Evolutionary conservation across 2,797 vertebrate genomes (phyloP).

Genomic region (Sebastes baramenuke): DNA sequence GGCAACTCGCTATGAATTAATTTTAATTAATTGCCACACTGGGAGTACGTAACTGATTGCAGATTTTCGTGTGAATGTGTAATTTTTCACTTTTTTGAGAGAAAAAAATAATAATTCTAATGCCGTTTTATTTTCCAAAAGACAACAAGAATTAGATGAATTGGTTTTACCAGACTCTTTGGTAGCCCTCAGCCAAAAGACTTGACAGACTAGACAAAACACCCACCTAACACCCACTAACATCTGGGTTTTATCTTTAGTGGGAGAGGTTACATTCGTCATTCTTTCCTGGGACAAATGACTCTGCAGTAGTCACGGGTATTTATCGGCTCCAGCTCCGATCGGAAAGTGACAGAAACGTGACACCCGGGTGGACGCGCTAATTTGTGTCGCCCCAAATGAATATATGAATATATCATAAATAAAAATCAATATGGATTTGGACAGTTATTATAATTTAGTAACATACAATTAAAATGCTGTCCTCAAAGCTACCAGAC

Average conservation of each 20-base stretch:
- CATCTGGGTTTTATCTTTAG: neutral
- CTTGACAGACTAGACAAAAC: neutral
- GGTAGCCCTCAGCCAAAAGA: neutral
- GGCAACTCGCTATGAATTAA: neutral
- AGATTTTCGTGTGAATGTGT: neutral
- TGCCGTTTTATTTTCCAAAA: neutral
- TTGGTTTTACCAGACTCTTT: neutral
- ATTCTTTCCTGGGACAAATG: neutral
- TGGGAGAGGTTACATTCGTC: neutral
- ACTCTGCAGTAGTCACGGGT: neutral
- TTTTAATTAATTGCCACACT: neutral
- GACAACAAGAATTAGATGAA: neutral
- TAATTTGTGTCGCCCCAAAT: neutral
- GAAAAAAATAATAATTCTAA: neutral
- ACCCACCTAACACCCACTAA: neutral
- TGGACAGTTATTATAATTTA: too few species aligned
- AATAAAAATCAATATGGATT: neutral
- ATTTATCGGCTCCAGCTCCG: neutral
- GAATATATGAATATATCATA: neutral
- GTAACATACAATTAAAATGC: neutral
- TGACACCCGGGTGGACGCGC: neutral
- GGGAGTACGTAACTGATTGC: neutral
- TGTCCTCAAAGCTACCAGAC: neutral
- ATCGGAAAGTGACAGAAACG: neutral
- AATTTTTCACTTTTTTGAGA: neutral